Percentiles rank a stretch among this genome's conserved stretches.
phyloP scores from a whole-genome alignment of 2,888 invertebrate genomes.

The Sminthurides aquaticus region DNA sequence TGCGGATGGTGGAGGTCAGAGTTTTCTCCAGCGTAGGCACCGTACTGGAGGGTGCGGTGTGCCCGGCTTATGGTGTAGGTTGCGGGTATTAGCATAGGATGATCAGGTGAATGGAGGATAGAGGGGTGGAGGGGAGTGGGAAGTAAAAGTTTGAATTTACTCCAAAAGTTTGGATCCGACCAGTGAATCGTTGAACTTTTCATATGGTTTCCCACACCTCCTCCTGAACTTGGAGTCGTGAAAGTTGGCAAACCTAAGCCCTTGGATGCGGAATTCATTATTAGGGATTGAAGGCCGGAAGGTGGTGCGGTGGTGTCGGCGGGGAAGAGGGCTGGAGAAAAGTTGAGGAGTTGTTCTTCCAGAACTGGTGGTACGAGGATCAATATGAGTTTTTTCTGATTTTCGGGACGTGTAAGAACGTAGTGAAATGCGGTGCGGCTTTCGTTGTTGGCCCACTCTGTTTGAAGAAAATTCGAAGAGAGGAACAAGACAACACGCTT shows the following conservation, averaged over 20 bases:
- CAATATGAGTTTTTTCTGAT: constrained; percentile 35
- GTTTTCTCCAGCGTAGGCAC: neutral
- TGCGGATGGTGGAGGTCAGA: neutral
- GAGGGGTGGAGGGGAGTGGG: constrained; percentile 21
- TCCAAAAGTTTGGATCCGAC: constrained; percentile 39
- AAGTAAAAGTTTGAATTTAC: constrained; percentile 32
- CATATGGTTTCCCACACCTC: neutral
- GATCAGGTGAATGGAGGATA: constrained; percentile 2
- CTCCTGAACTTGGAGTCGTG: neutral
- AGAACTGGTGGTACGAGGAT: constrained; percentile 33
- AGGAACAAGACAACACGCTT: constrained; percentile 77
- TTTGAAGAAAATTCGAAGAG: constrained; percentile 75
- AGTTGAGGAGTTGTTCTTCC: constrained; percentile 24
- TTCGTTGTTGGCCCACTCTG: constrained; percentile 82
- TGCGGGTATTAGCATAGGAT: constrained; percentile 22
- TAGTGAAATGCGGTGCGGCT: constrained; percentile 73
- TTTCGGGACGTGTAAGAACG: constrained; percentile 26
- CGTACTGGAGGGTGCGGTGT: constrained; percentile 1
- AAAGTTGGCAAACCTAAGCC: neutral
- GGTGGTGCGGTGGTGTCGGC: neutral
- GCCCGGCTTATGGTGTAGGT: constrained; percentile 18
- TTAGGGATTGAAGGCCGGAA: neutral
- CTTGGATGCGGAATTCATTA: neutral
- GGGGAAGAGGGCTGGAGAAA: constrained; percentile 18
- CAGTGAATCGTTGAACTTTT: constrained; percentile 24